These are phyloP conservation scores for Anthonomus grandis DNA, from an alignment of 1,140 invertebrate species.

Conservation along the genomic window DNA sequence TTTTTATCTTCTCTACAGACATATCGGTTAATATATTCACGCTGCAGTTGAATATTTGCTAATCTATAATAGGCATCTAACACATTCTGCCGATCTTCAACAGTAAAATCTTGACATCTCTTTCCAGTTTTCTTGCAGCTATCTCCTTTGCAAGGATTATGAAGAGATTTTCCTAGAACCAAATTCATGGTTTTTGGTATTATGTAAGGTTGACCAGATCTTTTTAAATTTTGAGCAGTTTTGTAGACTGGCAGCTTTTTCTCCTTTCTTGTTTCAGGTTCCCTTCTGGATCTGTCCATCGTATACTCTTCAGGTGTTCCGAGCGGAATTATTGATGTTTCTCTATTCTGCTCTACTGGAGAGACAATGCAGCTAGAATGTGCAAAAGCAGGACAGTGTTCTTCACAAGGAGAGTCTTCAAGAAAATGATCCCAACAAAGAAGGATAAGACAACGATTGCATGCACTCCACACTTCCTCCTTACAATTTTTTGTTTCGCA, in stretches of 20 bases:
- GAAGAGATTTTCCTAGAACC: neutral
- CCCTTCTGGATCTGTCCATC: neutral
- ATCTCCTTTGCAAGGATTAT: conserved; percentile 1
- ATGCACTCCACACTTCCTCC: conserved; percentile 11
- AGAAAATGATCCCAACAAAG: conserved; percentile 15
- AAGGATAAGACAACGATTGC: neutral
- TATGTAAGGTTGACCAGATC: neutral
- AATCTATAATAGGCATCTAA: conserved; percentile 4
- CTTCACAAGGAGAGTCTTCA: neutral
- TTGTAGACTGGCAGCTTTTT: neutral
- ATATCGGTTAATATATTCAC: too few species aligned
- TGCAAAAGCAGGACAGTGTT: neutral
- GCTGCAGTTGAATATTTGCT: neutral
- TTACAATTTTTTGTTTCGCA: conserved; percentile 7
- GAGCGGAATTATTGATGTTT: neutral
- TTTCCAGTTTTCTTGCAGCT: neutral
- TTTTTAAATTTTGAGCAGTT: neutral
- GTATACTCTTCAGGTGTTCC: conserved; percentile 2
- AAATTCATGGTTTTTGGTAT: neutral
- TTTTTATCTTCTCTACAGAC: neutral
- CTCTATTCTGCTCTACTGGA: conserved; percentile 1
- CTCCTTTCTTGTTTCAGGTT: neutral
- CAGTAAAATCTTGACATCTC: conserved; percentile 1
- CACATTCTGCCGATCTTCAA: conserved; percentile 3
- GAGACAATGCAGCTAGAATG: neutral